Percentiles rank a stretch among this genome's conserved stretches.
These are phyloP conservation scores for Choloepus hoffmanni DNA, from an alignment of 2,113 vertebrate genomes.

Conservation along the genomic window DNA sequence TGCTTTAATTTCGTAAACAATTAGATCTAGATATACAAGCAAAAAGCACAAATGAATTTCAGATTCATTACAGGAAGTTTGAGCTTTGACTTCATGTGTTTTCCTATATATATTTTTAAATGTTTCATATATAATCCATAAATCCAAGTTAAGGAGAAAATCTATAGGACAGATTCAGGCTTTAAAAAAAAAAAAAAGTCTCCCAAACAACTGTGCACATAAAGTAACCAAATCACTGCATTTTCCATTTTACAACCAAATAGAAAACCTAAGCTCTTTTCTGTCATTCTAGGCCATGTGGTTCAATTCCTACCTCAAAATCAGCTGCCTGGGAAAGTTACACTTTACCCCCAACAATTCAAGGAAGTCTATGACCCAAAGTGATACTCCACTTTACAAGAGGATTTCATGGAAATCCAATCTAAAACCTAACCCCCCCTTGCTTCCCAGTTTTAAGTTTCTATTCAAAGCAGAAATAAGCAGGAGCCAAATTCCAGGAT, in stretches of 20 bases:
- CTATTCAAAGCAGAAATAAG: neutral
- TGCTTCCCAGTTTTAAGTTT: conserved; percentile 16
- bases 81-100: neutral
- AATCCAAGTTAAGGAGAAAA: neutral
- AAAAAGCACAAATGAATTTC: neutral
- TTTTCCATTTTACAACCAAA: neutral
- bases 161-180: neutral
- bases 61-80: neutral
- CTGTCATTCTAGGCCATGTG: neutral
- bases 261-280: neutral
- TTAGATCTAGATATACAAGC: neutral
- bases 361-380: conserved; percentile 36
- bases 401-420: conserved; percentile 48
- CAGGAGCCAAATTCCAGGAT: neutral
- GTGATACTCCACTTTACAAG: neutral
- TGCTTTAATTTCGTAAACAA: neutral
- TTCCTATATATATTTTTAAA: neutral
- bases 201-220: neutral
- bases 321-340: conserved; percentile 45
- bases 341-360: neutral
- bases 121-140: neutral
- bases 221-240: neutral
- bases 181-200: neutral
- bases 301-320: conserved; percentile 33
- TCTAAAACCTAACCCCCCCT: neutral